Evolutionary conservation across 1,140 invertebrate species (phyloP).

Genomic region (Antheraea pernyi): DNA sequence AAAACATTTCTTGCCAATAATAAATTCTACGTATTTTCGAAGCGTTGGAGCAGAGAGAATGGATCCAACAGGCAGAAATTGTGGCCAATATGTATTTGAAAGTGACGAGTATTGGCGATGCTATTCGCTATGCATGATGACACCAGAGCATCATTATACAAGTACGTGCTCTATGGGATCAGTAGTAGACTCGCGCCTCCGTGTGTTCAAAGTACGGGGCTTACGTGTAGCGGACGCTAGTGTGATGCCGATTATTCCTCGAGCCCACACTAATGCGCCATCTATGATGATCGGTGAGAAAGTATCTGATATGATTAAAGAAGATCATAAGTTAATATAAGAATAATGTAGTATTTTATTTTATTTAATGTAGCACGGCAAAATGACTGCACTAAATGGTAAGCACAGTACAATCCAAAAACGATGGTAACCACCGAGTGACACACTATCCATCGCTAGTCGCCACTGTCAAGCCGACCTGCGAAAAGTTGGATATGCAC

Average conservation of each 20-base stretch:
- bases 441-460: no score
- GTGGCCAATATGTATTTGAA: not conserved
- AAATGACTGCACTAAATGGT: no score
- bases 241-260: slow-evolving; percentile 4
- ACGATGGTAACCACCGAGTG: no score
- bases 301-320: no score
- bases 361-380: no score
- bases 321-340: no score
- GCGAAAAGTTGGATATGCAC: no score
- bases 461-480: no score
- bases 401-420: no score
- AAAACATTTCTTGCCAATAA: slow-evolving; percentile 1
- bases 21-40: slow-evolving; percentile 5
- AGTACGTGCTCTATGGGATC: slow-evolving; percentile 8
- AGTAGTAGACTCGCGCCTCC: slow-evolving; percentile 3
- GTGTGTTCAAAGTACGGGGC: not conserved
- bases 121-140: slow-evolving; percentile 1
- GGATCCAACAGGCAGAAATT: not conserved
- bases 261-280: not conserved
- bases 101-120: slow-evolving; percentile 6
- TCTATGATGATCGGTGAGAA: slow-evolving; percentile 1
- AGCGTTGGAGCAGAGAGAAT: not conserved
- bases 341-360: no score
- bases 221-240: slow-evolving; percentile 8
- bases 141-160: not conserved